Percentiles rank a stretch among this genome's conserved stretches.
Conservation (phyloP, 2,888 invertebrate species). For the Mythimna lalbum region DNA sequence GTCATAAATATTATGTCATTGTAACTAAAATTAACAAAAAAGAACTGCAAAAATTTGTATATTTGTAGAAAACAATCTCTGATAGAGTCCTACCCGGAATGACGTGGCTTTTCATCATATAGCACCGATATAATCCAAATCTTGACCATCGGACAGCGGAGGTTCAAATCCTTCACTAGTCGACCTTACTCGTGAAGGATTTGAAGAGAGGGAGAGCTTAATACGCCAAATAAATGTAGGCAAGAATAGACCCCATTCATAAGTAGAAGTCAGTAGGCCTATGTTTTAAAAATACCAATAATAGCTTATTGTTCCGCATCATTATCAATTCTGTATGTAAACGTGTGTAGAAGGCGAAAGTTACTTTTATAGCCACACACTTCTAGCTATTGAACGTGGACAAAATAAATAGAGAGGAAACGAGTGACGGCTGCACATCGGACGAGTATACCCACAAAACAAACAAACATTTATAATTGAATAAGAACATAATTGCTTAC, state of each 20-base stretch:
- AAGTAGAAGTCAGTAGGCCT: background rate
- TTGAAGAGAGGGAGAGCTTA: too few relatives aligned
- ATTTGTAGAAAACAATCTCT: background rate
- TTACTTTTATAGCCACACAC: slow-evolving; percentile 58
- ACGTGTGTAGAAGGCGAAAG: slow-evolving; percentile 68
- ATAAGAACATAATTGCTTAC: slow-evolving; percentile 49
- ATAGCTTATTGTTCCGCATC: slow-evolving; percentile 61
- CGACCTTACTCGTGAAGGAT: too few relatives aligned
- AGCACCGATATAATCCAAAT: too few relatives aligned
- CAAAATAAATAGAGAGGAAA: slow-evolving; percentile 62
- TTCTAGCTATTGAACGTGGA: slow-evolving; percentile 56
- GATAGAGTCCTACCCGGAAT: too few relatives aligned
- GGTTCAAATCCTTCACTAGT: too few relatives aligned
- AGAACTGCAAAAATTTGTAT: too few relatives aligned
- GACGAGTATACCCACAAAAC: slow-evolving; percentile 15
- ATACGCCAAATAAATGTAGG: background rate
- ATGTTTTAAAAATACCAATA: slow-evolving; percentile 35
- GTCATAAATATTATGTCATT: too few relatives aligned
- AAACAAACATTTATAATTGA: slow-evolving; percentile 49
- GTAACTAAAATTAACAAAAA: background rate
- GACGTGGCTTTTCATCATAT: too few relatives aligned
- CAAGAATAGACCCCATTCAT: background rate
- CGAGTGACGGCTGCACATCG: slow-evolving; percentile 4
- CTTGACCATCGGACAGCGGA: too few relatives aligned
- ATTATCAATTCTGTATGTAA: slow-evolving; percentile 67